Percentiles rank a stretch among this genome's conserved stretches.
phyloP scores from a whole-genome alignment of 2,888 invertebrate genomes.

The Papilio gigon region DNA sequence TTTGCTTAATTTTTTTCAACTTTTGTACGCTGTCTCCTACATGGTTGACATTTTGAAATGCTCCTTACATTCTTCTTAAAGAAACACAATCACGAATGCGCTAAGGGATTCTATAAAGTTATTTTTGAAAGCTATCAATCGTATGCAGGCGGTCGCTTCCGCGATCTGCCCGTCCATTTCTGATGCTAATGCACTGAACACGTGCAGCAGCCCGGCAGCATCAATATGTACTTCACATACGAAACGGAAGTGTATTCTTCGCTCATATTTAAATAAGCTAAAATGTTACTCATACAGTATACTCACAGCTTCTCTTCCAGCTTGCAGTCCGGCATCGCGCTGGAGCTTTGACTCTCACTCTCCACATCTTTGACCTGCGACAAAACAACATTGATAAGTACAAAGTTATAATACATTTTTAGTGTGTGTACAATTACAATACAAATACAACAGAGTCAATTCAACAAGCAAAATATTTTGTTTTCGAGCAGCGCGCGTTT shows the following conservation, averaged over 20 bases:
- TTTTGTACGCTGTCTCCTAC: too few relatives aligned
- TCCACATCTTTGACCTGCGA: constrained; percentile 73
- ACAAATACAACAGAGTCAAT: not conserved
- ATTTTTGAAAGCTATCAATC: not conserved
- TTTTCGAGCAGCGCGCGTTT: not conserved
- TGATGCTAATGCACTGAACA: constrained; percentile 5
- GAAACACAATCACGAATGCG: too few relatives aligned
- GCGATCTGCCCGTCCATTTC: not conserved
- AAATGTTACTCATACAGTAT: not conserved
- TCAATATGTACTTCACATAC: constrained; percentile 12
- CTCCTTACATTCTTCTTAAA: too few relatives aligned
- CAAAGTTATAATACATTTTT: not conserved
- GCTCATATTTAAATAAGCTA: not conserved
- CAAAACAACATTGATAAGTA: not conserved
- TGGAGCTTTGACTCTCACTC: constrained; percentile 70
- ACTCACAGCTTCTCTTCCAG: constrained; percentile 78
- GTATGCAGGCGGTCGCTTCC: constrained; percentile 15
- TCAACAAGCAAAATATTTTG: not conserved
- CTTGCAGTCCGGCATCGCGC: constrained; percentile 59
- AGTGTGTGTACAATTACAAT: not conserved
- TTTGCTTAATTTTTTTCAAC: not conserved
- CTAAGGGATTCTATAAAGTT: not conserved
- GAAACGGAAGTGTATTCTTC: not conserved
- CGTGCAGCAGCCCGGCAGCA: not conserved
- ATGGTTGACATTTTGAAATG: too few relatives aligned